Evolutionary conservation across 2,113 vertebrate species (phyloP).

Genomic region (Tinamus guttatus): DNA sequence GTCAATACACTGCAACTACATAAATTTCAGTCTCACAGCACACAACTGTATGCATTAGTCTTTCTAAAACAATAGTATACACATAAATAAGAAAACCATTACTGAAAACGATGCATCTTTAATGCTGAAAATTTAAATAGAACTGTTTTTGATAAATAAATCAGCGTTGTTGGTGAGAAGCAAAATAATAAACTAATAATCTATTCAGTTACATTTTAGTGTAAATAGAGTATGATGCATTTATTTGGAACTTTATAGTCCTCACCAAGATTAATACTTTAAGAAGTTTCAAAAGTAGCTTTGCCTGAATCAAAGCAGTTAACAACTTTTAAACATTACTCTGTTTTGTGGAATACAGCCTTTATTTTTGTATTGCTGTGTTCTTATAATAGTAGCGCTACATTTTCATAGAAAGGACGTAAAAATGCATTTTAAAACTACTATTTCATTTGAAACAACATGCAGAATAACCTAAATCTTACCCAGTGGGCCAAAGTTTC

Average conservation of each 20-base stretch:
- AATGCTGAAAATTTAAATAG: not conserved
- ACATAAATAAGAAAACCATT: not conserved
- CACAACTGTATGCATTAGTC: not conserved
- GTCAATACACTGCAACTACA: not conserved
- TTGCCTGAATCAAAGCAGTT: not conserved
- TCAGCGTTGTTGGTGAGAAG: not conserved
- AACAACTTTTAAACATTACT: not conserved
- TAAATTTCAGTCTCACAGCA: not conserved
- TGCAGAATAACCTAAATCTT: slow-evolving; percentile 33
- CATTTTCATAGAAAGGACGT: not conserved
- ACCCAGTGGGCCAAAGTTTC: slow-evolving; percentile 91
- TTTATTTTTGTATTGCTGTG: not conserved
- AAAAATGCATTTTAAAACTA: not conserved
- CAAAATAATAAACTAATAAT: not conserved
- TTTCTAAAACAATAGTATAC: not conserved
- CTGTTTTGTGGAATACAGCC: not conserved
- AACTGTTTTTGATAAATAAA: not conserved
- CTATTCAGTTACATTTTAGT: not conserved
- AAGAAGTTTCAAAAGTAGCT: not conserved
- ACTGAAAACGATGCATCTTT: not conserved
- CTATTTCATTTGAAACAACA: not conserved
- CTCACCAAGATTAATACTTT: not conserved
- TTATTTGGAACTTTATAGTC: not conserved
- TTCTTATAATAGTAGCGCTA: not conserved
- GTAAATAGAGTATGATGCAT: not conserved